These are phyloP conservation scores for Diprion similis DNA, from an alignment of 1,140 invertebrate species.

Conservation along the genomic window DNA sequence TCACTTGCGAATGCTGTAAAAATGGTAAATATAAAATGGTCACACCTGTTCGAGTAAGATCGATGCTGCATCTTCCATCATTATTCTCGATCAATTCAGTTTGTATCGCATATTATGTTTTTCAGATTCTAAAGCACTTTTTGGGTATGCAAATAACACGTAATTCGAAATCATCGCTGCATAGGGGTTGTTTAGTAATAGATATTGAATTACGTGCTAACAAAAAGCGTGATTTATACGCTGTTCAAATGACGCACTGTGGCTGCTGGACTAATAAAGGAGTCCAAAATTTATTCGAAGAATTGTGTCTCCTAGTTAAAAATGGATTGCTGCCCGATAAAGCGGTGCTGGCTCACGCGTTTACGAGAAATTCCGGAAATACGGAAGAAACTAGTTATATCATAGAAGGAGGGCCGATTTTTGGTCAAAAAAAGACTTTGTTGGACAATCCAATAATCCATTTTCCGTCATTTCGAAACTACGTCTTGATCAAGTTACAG, in stretches of 20 bases:
- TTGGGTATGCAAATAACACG: neutral
- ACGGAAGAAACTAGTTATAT: neutral
- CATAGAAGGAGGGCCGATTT: neutral
- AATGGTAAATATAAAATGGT: neutral
- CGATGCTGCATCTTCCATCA: too few species aligned
- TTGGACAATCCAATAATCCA: neutral
- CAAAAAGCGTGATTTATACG: slow-evolving; percentile 5
- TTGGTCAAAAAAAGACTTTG: neutral
- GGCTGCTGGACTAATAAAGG: slow-evolving; percentile 10
- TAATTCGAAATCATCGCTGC: neutral
- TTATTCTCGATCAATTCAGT: too few species aligned
- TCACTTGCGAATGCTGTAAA: neutral
- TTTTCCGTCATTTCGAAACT: slow-evolving; percentile 28
- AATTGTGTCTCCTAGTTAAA: neutral
- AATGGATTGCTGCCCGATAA: neutral
- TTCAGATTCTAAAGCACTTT: neutral
- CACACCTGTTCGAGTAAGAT: too few species aligned
- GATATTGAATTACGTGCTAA: neutral
- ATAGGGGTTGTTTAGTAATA: neutral
- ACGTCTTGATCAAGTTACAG: slow-evolving; percentile 28
- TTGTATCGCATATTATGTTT: neutral
- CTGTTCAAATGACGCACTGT: slow-evolving; percentile 27
- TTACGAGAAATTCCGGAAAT: neutral
- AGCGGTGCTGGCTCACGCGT: neutral
- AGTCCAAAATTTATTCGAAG: neutral